These are phyloP conservation scores for Trididemnum clinides DNA, from an alignment of 23 tunicate genomes.

Conservation along the genomic window DNA sequence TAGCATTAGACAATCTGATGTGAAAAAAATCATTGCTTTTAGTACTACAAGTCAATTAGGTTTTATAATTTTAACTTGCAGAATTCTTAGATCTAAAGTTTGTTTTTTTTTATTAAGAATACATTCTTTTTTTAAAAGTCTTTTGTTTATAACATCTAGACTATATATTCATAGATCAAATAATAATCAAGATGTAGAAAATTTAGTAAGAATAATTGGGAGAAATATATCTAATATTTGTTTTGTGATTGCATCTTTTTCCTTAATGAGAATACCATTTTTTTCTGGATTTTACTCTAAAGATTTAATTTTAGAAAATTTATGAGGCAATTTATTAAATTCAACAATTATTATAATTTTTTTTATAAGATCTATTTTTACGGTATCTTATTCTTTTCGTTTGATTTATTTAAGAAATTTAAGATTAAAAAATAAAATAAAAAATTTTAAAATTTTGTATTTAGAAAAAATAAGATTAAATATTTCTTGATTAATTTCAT, in stretches of 20 bases:
- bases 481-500: neutral
- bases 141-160: conserved; percentile 8
- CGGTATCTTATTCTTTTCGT: neutral
- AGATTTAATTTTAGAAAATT: neutral
- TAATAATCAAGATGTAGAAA: neutral
- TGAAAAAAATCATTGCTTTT: conserved; percentile 11
- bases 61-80: neutral
- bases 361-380: neutral
- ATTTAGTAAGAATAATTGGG: neutral
- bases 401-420: neutral
- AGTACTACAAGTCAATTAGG: conserved; percentile 25
- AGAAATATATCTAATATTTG: neutral
- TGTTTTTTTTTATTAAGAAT: neutral
- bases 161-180: neutral
- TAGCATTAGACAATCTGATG: neutral
- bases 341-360: neutral
- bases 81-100: neutral
- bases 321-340: neutral
- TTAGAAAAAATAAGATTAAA: neutral
- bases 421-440: neutral
- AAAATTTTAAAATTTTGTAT: too few species aligned
- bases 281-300: conserved; percentile 14
- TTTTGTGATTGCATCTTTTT: neutral
- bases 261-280: neutral
- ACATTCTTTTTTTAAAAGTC: conserved; percentile 25